phyloP scores from a whole-genome alignment of 2,113 vertebrate genomes.

The Rhodinocichla rosea region DNA sequence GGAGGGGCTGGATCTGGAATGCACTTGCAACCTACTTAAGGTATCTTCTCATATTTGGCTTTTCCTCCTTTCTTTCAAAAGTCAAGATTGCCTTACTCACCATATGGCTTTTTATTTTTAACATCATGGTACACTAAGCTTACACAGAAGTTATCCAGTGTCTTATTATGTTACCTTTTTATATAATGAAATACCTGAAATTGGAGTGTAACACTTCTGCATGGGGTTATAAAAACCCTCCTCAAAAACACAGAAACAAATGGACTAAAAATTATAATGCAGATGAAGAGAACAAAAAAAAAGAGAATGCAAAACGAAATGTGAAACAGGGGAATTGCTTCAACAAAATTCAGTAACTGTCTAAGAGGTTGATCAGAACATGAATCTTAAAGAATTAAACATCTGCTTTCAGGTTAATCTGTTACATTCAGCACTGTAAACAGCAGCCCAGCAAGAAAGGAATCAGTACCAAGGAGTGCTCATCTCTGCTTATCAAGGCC shows the following conservation, averaged over 20 bases:
- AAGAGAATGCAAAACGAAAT: neutral
- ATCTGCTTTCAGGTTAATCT: neutral
- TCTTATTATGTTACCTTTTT: neutral
- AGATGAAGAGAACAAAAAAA: neutral
- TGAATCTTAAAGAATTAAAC: constrained; percentile 3
- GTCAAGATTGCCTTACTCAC: neutral
- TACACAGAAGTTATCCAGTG: neutral
- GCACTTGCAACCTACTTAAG: neutral
- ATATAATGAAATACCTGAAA: neutral
- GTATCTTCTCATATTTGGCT: neutral
- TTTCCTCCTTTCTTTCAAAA: neutral
- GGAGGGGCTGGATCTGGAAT: neutral
- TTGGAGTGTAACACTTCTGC: neutral
- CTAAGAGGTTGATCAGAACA: neutral
- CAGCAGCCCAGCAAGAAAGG: neutral
- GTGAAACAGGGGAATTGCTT: neutral
- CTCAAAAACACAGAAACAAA: neutral
- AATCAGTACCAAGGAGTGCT: neutral
- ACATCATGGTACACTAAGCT: neutral
- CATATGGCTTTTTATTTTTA: neutral
- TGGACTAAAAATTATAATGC: neutral
- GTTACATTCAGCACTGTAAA: neutral
- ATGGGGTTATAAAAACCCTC: neutral
- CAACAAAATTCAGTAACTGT: neutral
- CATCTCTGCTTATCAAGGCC: neutral